Conservation (phyloP, 2,113 vertebrate species). For the Marmota monax region DNA sequence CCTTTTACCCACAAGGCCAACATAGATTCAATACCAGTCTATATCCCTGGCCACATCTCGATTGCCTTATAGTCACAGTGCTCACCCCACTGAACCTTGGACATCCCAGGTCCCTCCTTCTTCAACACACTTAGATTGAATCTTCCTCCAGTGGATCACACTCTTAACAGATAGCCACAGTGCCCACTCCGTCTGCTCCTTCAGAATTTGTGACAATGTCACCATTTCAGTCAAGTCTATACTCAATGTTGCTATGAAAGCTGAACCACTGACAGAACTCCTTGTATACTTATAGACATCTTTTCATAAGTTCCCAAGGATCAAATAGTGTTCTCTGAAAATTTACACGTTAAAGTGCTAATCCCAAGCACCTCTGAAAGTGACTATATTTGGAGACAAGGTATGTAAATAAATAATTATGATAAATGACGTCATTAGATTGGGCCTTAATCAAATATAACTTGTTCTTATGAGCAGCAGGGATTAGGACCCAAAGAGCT, state of each 20-base stretch:
- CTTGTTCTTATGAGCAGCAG: neutral
- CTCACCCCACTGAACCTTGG: neutral
- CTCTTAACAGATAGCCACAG: neutral
- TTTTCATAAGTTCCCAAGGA: neutral
- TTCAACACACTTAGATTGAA: neutral
- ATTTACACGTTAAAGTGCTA: neutral
- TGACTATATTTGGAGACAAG: neutral
- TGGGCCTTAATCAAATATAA: neutral
- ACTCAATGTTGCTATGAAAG: neutral
- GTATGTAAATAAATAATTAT: neutral
- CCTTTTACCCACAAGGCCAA: neutral
- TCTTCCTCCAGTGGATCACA: neutral
- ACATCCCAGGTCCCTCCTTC: neutral
- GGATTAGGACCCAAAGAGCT: neutral
- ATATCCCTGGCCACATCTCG: neutral
- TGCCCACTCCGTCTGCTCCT: accelerated
- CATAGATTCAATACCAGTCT: neutral
- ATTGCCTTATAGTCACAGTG: accelerated
- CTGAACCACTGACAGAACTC: accelerated
- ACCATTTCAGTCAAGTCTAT: neutral
- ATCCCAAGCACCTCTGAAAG: neutral
- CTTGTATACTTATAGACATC: neutral
- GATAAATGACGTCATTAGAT: neutral
- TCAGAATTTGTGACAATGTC: neutral
- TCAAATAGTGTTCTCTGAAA: neutral